Base-by-base conservation (phyloP, 2,888 invertebrate genomes). In the Andrena chrysosceles region DNA sequence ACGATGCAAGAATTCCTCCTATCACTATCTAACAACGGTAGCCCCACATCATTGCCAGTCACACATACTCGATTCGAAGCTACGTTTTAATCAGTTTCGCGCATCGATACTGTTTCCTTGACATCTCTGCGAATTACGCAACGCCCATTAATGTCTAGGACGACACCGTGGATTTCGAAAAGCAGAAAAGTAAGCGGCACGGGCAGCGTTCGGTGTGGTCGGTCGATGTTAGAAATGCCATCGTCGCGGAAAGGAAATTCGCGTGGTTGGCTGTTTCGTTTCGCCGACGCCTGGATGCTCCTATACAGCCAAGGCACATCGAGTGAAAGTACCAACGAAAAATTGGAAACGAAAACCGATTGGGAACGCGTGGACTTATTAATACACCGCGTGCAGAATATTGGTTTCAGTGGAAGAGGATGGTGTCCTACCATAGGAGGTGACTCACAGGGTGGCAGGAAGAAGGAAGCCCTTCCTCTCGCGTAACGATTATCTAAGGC, bases 401-500 rank as follows among this genome's bases (percentile, higher is more conserved):
- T 26, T 29, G 10, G 0, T 8, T 2, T 64, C 16, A 42, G 16
- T 42, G 8, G 33, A 62, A 26, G 33, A 56, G 23, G 42, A 20
- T 52, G 16, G 31, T 31, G 70, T 52, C 49, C 26, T 33, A 66
- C 54, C 54, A 54, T 56, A 49, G 60, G 67, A 33, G 33, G 49
- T 23, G 2, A 31, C 2, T 0, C 33, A 13, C 23, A 49, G 59
- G 52, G 42, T n/a, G 48, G 52, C 26, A 69, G 81, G 67, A 77
- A 75, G 75, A 74, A 78, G 70, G 78, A 78, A 75, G 64, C 60
- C 67, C 77, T 77, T 84, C 60, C 76, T 75, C 64, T 59, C 75
- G 33, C 77, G 76, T 69, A 79, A 77, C 75, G 83, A 85, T 87
- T 87, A 86, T 72, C 68, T 64, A 75, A 86, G 75, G 56, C 81